These are phyloP conservation scores for Poeciliopsis infans DNA, from an alignment of 2,797 vertebrate species.

Conservation along the genomic window DNA sequence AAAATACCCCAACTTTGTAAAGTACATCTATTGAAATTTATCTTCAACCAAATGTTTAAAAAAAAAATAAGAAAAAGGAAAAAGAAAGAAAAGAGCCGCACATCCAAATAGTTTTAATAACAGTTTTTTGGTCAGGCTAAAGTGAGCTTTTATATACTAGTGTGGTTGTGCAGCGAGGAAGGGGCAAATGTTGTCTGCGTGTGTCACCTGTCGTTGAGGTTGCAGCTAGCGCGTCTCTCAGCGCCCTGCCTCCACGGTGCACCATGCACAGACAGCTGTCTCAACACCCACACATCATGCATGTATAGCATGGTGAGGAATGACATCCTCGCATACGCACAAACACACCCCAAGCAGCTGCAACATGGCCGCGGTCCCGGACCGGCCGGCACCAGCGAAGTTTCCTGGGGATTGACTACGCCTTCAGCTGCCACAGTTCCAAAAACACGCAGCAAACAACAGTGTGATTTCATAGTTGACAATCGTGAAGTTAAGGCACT, in stretches of 20 bases:
- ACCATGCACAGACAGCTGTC: constrained; percentile 80
- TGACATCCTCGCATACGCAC: constrained; percentile 70
- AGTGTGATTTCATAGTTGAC: constrained; percentile 16
- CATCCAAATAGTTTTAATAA: constrained; percentile 6
- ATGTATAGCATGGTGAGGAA: constrained; percentile 82
- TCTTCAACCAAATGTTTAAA: constrained; percentile 35
- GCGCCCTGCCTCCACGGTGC: constrained; percentile 70
- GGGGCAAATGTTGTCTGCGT: background rate
- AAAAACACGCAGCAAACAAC: constrained; percentile 25
- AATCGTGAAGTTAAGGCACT: constrained; percentile 59
- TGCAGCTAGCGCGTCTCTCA: constrained; percentile 74
- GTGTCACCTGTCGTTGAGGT: constrained; percentile 71
- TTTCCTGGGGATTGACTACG: constrained; percentile 80
- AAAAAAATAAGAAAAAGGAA: constrained; percentile 22
- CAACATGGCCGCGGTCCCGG: constrained; percentile 77
- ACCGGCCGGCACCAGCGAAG: constrained; percentile 81
- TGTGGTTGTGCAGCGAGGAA: constrained; percentile 20
- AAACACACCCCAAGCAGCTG: constrained; percentile 80
- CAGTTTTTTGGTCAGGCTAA: constrained; percentile 61
- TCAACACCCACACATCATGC: constrained; percentile 73
- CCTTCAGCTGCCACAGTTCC: constrained; percentile 70
- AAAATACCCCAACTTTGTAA: constrained; percentile 41
- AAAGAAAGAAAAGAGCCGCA: constrained; percentile 24
- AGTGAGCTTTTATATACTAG: constrained; percentile 41
- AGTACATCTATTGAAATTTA: constrained; percentile 23